A percentile compares a stretch with the other conserved stretches of the same genome.
Evolutionary conservation across 2,113 vertebrate species (phyloP).

Genomic region (Dissostichus mawsoni): DNA sequence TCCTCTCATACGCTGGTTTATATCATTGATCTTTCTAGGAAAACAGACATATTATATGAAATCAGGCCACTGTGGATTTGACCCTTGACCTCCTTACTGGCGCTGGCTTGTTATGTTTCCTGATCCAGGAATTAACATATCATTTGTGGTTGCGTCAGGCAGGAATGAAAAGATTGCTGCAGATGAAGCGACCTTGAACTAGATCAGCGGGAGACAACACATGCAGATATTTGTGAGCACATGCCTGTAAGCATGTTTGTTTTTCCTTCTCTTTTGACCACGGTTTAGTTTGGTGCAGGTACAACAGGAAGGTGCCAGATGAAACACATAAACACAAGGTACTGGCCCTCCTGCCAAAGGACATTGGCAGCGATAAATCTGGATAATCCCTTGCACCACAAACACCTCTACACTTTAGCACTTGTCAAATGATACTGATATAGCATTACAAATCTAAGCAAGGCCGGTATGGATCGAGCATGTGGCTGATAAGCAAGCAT

Average conservation of each 20-base stretch:
- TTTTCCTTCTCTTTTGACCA: conserved; percentile 12
- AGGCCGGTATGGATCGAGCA: conserved; percentile 8
- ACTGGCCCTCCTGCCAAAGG: conserved; percentile 57
- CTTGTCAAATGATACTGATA: conserved; percentile 8
- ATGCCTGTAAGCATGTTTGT: not conserved
- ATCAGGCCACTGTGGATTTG: not conserved
- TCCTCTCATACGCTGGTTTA: not conserved
- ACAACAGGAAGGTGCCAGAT: conserved; percentile 11
- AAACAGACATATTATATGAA: not conserved
- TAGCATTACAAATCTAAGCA: conserved; percentile 25
- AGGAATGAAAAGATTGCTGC: not conserved
- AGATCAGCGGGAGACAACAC: not conserved
- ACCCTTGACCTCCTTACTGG: not conserved
- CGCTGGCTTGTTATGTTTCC: conserved; percentile 1
- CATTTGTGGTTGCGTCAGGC: not conserved
- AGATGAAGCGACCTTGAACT: conserved; percentile 32
- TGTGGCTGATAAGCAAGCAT: conserved; percentile 21
- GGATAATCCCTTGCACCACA: conserved; percentile 53
- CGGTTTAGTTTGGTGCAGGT: conserved; percentile 24
- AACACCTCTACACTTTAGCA: conserved; percentile 37
- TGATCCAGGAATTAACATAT: conserved; percentile 18
- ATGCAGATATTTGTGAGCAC: not conserved
- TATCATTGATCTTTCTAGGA: not conserved
- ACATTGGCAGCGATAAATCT: conserved; percentile 48
- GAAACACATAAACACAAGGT: conserved; percentile 21